A percentile compares a stretch with the other conserved stretches of the same genome.
Evolutionary conservation across 1,140 invertebrate species (phyloP).

Genomic region (Penaeus indicus): DNA sequence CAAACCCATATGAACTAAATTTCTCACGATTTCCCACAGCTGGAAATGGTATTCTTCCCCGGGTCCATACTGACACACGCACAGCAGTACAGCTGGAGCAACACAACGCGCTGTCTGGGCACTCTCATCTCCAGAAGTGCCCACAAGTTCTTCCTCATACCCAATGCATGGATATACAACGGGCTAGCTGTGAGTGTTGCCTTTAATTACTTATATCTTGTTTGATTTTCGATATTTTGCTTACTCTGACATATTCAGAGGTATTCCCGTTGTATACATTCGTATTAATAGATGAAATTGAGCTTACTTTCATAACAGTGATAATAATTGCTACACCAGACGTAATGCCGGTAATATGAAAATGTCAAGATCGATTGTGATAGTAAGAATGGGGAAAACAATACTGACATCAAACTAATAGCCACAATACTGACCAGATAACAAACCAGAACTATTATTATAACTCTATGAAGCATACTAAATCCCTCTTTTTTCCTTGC

Average conservation of each 20-base stretch:
- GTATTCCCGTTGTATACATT: too few relatives aligned
- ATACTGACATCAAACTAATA: too few relatives aligned
- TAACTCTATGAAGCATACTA: neutral
- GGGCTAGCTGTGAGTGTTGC: conserved; percentile 29
- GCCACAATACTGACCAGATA: too few relatives aligned
- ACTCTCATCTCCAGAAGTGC: conserved; percentile 46
- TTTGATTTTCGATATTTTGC: neutral
- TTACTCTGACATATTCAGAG: too few relatives aligned
- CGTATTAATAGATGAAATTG: too few relatives aligned
- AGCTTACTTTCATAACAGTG: too few relatives aligned
- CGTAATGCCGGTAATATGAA: too few relatives aligned
- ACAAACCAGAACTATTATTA: too few relatives aligned
- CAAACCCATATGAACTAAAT: neutral
- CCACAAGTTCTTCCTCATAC: conserved; percentile 48
- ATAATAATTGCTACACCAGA: too few relatives aligned
- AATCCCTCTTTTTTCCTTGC: neutral
- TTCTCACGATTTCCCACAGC: neutral
- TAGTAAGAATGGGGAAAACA: too few relatives aligned
- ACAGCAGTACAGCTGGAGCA: conserved; percentile 57
- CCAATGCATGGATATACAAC: conserved; percentile 33
- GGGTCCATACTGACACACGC: conserved; percentile 40
- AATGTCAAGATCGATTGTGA: too few relatives aligned
- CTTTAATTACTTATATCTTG: neutral
- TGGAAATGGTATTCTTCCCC: conserved; percentile 55
- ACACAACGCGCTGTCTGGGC: conserved; percentile 47